Conservation (phyloP, 64 coral and sea anemone genomes). For the Pocillopora damicornis region DNA sequence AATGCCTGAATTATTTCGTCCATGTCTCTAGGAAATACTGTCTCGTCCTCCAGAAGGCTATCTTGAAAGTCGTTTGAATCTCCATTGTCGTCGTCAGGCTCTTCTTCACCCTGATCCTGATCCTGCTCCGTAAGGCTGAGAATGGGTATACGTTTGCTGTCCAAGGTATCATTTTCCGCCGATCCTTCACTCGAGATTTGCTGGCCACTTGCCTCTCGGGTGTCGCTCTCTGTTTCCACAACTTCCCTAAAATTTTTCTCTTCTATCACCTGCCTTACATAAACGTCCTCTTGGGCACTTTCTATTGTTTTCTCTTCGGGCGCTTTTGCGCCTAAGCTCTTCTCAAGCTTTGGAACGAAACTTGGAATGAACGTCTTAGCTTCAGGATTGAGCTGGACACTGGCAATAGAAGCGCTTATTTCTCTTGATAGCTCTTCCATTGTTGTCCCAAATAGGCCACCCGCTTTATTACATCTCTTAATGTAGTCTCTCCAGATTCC, state of each 20-base stretch:
- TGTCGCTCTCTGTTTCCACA: background rate
- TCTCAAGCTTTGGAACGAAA: background rate
- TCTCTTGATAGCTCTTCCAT: slow-evolving; percentile 11
- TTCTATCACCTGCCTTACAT: background rate
- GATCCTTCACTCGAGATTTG: background rate
- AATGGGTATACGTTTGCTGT: background rate
- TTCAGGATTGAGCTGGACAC: slow-evolving; percentile 20
- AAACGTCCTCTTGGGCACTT: background rate
- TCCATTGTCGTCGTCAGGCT: background rate
- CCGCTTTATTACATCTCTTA: slow-evolving; percentile 25
- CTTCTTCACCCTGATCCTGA: background rate
- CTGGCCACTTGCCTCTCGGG: no score
- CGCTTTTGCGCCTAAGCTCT: background rate
- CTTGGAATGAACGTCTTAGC: slow-evolving; percentile 25
- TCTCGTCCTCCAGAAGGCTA: slow-evolving; percentile 41
- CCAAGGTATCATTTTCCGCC: background rate
- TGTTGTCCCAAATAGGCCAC: slow-evolving; percentile 18
- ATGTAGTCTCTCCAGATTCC: slow-evolving; percentile 66
- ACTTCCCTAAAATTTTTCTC: background rate
- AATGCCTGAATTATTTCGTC: slow-evolving; percentile 81
- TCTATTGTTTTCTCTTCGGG: background rate
- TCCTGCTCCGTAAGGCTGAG: background rate
- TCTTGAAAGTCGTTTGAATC: slow-evolving; percentile 33
- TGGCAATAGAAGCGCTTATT: background rate
- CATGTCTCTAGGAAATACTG: slow-evolving; percentile 49